Evolutionary conservation across 2,113 vertebrate species (phyloP), one percentile per base, ranked within the genome.

Genomic region (Brachypteracias leptosomus): DNA sequence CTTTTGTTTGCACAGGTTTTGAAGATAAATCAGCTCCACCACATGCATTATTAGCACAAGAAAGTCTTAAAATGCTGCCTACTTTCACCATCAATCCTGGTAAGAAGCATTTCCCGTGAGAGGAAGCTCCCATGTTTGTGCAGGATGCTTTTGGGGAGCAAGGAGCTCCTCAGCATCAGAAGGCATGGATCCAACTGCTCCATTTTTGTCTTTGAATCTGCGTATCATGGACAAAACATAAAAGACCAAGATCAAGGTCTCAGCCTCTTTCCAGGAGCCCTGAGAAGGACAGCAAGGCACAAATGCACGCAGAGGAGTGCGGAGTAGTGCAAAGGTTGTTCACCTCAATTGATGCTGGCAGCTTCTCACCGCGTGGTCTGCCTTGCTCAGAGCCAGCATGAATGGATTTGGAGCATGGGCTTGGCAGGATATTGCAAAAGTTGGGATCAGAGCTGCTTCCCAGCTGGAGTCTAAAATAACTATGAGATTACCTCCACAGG

Each of bases 381-480:
- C 44, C 75, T 86, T n/a, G 57, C 72, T 94, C 42, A 25, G 47
- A 51, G 75, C 16, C 81, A 84, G 49, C 2, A 2, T 59, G 31
- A 49, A 46, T 51, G 70, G 26, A 62, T 70, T 66, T 70, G 59
- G 73, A 89, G 46, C 59, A 26, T 10, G 29, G 65, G 14, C 61
- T 77, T 66, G 90, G 73, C 68, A 87, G 90, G 68, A 33, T 61
- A 58, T 13, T 66, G 73, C 51, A 80, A 74, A 89, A 95, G 36
- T 81, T 87, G 85, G 65, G 65, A 89, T 93, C 77, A 89, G 95
- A 87, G 51, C 81, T 91, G 74, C 77, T 81, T 84, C 88, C 36
- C 90, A 93, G 90, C 77, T 91, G 90, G 85, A 89, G 59, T 52
- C 85, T 94, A 94, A 93, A 96, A 87, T 84, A 96, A 91, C 96